These are phyloP conservation scores for Pseudonaja textilis DNA, from an alignment of 2,113 vertebrate species.

Conservation along the genomic window DNA sequence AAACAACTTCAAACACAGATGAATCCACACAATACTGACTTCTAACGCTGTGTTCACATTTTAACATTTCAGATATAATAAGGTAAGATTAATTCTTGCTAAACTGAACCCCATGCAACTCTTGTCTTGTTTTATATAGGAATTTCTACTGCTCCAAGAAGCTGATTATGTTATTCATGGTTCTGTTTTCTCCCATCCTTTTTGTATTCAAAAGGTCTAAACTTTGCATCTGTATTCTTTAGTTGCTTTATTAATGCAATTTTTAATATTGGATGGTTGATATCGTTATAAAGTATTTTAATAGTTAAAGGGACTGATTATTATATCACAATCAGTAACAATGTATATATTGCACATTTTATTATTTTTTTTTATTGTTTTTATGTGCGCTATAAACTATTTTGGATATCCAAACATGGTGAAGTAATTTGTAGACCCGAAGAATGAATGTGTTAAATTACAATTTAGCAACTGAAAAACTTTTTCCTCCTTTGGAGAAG, in stretches of 20 bases:
- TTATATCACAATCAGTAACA: neutral
- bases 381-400: neutral
- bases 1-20: slow-evolving; percentile 4
- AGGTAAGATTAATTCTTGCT: neutral
- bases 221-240: neutral
- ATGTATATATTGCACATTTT: neutral
- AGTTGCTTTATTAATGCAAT: neutral
- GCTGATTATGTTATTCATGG: neutral
- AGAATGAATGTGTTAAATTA: neutral
- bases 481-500: neutral
- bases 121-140: neutral
- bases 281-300: neutral
- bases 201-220: neutral
- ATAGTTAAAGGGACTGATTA: neutral
- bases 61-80: neutral
- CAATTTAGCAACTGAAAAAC: neutral
- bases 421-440: neutral
- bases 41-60: neutral
- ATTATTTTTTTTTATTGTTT: neutral
- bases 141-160: neutral
- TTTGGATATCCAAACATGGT: neutral
- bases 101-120: neutral
- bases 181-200: neutral
- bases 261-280: neutral
- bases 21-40: neutral